Percentiles rank a stretch among this genome's conserved stretches.
These are phyloP conservation scores for Lepidocolaptes lacrymiger DNA, from an alignment of 2,797 vertebrate species.

Conservation along the genomic window DNA sequence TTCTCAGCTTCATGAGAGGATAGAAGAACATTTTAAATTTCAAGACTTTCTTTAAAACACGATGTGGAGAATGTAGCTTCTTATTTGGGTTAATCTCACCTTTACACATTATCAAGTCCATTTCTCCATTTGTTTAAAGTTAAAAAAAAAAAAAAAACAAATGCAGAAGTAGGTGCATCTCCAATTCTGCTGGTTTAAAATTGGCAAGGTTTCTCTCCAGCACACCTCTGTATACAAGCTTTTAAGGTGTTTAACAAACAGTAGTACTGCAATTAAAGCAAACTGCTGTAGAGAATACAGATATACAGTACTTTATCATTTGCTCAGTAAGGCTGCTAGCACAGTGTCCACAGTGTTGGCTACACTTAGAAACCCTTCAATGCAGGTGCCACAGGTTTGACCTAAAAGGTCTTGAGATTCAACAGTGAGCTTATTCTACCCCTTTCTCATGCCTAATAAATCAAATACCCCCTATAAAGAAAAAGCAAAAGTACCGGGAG, in stretches of 20 bases:
- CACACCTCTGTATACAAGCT: background rate
- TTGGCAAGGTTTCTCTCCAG: background rate
- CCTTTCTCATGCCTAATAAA: background rate
- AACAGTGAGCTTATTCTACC: background rate
- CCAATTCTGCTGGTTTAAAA: background rate
- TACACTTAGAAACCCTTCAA: background rate
- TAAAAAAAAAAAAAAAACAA: background rate
- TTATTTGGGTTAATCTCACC: background rate
- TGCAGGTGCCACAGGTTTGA: background rate
- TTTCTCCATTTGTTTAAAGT: background rate
- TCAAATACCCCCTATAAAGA: background rate
- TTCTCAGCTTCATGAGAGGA: background rate
- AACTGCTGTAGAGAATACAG: background rate
- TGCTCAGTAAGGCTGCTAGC: background rate
- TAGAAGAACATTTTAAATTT: background rate
- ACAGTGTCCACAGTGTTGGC: background rate
- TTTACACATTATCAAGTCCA: background rate
- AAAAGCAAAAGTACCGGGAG: background rate
- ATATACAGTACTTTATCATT: background rate
- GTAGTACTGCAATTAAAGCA: background rate
- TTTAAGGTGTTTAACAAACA: background rate
- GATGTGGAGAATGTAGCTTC: background rate
- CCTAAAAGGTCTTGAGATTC: background rate
- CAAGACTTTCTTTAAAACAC: background rate
- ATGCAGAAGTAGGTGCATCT: background rate